Evolutionary conservation across 2,888 invertebrate species (phyloP).

Genomic region (Osmoderma eremita): DNA sequence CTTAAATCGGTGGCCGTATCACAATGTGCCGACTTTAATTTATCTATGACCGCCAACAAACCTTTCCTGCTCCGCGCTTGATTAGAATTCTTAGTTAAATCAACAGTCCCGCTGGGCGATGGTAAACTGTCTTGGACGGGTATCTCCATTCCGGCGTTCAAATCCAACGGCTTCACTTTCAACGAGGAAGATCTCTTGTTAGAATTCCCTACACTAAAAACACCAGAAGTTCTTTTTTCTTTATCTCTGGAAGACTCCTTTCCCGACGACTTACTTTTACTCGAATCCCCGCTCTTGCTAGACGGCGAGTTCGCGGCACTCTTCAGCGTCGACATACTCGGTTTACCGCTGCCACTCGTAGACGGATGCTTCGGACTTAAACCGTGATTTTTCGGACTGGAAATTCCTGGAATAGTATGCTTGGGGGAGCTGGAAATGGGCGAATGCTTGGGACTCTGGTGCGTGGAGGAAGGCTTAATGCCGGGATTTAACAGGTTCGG

Average conservation of each 20-base stretch:
- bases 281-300: slow-evolving; percentile 70
- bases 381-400: slow-evolving; percentile 82
- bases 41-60: slow-evolving; percentile 87
- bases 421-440: slow-evolving; percentile 77
- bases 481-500: slow-evolving; percentile 67
- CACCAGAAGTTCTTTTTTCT: slow-evolving; percentile 60
- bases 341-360: slow-evolving; percentile 80
- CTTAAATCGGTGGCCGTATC: slow-evolving; percentile 69
- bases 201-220: slow-evolving; percentile 48
- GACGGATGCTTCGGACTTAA: slow-evolving; percentile 82
- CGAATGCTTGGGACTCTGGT: slow-evolving; percentile 79
- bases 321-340: slow-evolving; percentile 88
- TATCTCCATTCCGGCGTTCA: slow-evolving; percentile 56
- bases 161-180: slow-evolving; percentile 76
- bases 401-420: slow-evolving; percentile 73
- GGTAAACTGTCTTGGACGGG: slow-evolving; percentile 60
- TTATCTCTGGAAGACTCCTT: slow-evolving; percentile 65
- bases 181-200: slow-evolving; percentile 70
- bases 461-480: slow-evolving; percentile 67
- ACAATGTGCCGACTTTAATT: slow-evolving; percentile 80
- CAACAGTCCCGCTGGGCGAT: slow-evolving; percentile 67
- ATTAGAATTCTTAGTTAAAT: slow-evolving; percentile 70
- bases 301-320: slow-evolving; percentile 80
- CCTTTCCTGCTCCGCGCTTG: slow-evolving; percentile 75
- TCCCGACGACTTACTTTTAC: slow-evolving; percentile 64